Conservation (phyloP, 2,113 vertebrate genomes). For the Sebastes schlegelii region DNA sequence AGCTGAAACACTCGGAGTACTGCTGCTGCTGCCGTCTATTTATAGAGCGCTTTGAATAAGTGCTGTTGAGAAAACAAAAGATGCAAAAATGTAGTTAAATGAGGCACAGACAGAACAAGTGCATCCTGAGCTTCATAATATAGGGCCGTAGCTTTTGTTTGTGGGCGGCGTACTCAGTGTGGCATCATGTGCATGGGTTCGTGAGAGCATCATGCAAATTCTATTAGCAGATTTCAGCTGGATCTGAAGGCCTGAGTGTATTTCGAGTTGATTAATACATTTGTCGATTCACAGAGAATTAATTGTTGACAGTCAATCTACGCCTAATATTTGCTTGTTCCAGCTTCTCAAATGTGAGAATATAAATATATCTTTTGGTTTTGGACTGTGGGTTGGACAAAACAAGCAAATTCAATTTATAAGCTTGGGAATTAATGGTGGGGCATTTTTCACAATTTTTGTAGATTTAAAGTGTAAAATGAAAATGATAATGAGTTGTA, state of each 20-base stretch:
- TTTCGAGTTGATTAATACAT: background rate
- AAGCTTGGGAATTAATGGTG: background rate
- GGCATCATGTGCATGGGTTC: background rate
- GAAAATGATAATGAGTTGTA: background rate
- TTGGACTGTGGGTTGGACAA: background rate
- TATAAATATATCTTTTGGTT: background rate
- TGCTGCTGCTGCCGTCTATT: conserved; percentile 38
- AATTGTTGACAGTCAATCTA: background rate
- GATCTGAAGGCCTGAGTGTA: no score
- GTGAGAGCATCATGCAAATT: background rate
- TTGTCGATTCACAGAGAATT: background rate
- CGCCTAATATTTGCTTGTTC: background rate
- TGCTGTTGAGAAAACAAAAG: conserved; percentile 36
- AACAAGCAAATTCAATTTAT: background rate
- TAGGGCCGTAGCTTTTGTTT: background rate
- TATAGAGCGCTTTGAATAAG: conserved; percentile 45
- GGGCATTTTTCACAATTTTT: background rate
- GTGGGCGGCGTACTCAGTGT: background rate
- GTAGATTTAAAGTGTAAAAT: background rate
- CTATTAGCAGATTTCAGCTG: background rate
- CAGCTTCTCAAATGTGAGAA: background rate
- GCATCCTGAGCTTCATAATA: background rate
- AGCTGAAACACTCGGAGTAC: conserved; percentile 5
- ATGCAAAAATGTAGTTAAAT: conserved; percentile 36
- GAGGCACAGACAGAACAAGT: conserved; percentile 6